Percentiles rank a stretch among this genome's conserved stretches.
These are phyloP conservation scores for Pelusios castaneus DNA, from an alignment of 2,113 vertebrate genomes.

Conservation along the genomic window DNA sequence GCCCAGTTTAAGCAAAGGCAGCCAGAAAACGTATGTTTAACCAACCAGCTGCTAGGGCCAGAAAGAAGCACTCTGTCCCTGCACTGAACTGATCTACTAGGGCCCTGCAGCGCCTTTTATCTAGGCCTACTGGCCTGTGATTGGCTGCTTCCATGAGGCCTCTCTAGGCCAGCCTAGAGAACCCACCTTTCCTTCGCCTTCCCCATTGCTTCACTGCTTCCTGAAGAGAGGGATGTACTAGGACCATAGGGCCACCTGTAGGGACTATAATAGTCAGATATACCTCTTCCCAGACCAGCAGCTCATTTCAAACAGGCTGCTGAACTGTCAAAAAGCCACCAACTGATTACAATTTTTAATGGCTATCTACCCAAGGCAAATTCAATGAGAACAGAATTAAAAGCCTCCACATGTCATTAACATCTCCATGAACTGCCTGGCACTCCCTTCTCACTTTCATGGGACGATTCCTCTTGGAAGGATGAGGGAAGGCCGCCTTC, in stretches of 20 bases:
- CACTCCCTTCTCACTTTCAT: neutral
- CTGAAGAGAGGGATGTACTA: neutral
- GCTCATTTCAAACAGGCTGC: neutral
- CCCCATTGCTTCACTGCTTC: neutral
- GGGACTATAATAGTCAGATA: neutral
- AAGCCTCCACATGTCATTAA: neutral
- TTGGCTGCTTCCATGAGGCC: neutral
- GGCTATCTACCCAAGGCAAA: constrained; percentile 4
- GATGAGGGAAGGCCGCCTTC: neutral
- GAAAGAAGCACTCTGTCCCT: neutral
- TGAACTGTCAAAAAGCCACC: constrained; percentile 12
- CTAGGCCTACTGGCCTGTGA: neutral
- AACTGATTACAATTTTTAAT: fast-evolving
- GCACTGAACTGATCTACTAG: neutral
- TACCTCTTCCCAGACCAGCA: neutral
- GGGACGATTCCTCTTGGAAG: neutral
- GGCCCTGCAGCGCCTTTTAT: neutral
- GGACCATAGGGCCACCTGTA: neutral
- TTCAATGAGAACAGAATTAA: neutral
- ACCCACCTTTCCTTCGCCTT: neutral
- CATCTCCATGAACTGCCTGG: neutral
- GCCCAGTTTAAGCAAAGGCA: neutral
- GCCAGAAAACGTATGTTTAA: neutral
- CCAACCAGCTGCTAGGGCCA: neutral
- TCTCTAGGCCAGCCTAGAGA: neutral